Evolutionary conservation across 1,140 invertebrate species (phyloP), one percentile per base, ranked within the genome.

Genomic region (Hypothenemus hampei): DNA sequence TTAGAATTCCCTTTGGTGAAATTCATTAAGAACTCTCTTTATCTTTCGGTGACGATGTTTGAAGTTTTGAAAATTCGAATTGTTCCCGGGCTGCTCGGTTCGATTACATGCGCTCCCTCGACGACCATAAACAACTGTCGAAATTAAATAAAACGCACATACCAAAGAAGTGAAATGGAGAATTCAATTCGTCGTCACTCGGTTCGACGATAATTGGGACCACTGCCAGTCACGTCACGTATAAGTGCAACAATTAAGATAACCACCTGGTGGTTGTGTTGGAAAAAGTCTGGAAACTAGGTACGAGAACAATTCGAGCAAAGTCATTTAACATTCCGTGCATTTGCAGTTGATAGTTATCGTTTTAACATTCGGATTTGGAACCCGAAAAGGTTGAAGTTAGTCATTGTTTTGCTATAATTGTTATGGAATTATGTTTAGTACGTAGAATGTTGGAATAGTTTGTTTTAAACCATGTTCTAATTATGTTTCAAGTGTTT

Each of bases 301-400:
- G 24, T 23, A 43, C 24, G 40, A n/a, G 40, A 23, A 43, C 20
- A 43, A 43, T 43, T 43, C 40, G 10, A 23, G n/a, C 6, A 23
- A 43, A 43, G 13, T 22, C 24, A 43, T 43, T 43, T 43, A 43
- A 43, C 20, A 43, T 43, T 43, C 40, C 16, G 19, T 24, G 22
- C 40, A 24, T 20, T 18, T 43, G 40, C 40, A 43, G 7, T 22
- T 43, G 41, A 44, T 44, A 44, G 41, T 11, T 3, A 26, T 26
- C 41, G 20, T 44, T 44, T 40, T 22, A 19, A 15, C 33, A 13
- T 24, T 23, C 22, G 11, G 41, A n/a, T 44, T 44, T 10, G 21
- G 37, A n/a, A 19, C 21, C 21, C 21, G 21, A 19, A 5, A 18
- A 44, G 41, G 41, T 44, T 44, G 8, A 44, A 44, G 41, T 44